Conservation (phyloP, 2,797 vertebrate genomes). For the Graptemys geographica region DNA sequence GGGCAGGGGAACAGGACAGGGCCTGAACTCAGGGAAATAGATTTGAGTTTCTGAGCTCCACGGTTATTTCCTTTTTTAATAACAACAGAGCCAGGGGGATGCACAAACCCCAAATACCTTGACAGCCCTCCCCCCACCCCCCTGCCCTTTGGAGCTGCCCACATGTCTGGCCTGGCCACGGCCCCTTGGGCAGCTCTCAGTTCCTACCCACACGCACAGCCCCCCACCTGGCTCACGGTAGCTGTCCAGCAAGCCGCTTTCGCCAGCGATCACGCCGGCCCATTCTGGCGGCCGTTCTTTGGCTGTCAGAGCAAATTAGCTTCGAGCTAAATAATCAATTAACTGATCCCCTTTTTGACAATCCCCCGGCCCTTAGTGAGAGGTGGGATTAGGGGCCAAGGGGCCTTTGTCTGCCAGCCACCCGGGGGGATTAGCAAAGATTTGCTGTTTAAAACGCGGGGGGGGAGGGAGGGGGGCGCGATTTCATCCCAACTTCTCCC, state of each 20-base stretch:
- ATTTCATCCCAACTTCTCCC: slow-evolving; percentile 76
- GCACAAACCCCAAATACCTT: not conserved
- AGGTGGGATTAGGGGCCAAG: slow-evolving; percentile 85
- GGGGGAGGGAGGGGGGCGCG: slow-evolving; percentile 82
- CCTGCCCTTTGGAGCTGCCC: not conserved
- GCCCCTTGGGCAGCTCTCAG: not conserved
- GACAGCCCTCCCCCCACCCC: not conserved
- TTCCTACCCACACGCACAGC: not conserved
- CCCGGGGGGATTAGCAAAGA: slow-evolving; percentile 88
- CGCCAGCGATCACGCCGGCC: not conserved
- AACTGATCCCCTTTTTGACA: slow-evolving; percentile 85
- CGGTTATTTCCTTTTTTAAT: not conserved
- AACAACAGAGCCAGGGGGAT: not conserved
- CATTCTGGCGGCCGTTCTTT: slow-evolving; percentile 46
- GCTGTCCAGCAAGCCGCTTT: not conserved
- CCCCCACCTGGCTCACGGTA: not conserved
- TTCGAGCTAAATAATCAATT: slow-evolving; percentile 90
- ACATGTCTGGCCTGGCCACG: not conserved
- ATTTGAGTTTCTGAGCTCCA: not conserved
- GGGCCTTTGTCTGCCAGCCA: slow-evolving; percentile 84
- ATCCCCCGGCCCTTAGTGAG: slow-evolving; percentile 80
- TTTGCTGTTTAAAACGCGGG: slow-evolving; percentile 86
- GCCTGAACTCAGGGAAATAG: not conserved
- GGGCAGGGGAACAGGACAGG: not conserved
- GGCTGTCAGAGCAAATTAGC: slow-evolving; percentile 91